phyloP scores from a whole-genome alignment of 1,140 invertebrate genomes.

The Cherax quadricarinatus region DNA sequence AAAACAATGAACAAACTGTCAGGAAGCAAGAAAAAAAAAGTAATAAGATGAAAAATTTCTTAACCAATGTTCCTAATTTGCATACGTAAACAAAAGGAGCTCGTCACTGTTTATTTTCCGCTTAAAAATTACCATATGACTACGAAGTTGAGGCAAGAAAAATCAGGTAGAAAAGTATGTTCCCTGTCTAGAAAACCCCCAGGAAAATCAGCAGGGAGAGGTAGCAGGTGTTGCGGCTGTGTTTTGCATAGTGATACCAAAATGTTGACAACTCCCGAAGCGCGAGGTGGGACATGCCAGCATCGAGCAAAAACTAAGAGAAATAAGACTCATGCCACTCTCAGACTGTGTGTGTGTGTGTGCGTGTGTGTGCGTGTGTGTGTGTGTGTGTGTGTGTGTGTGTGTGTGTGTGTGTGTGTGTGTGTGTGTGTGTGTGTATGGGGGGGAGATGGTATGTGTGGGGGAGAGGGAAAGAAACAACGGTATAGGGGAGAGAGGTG shows the following conservation, averaged over 20 bases:
- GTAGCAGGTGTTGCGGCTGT: slow-evolving; percentile 26
- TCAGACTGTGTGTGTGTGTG: not conserved
- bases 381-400: no score
- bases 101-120: not conserved
- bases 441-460: not conserved
- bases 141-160: not conserved
- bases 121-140: not conserved
- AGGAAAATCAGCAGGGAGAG: not conserved
- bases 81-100: no score
- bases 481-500: no score
- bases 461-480: not conserved
- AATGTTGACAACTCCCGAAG: slow-evolving; percentile 37
- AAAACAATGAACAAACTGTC: no score
- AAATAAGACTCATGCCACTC: slow-evolving; percentile 36
- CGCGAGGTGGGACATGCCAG: slow-evolving; percentile 24
- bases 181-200: not conserved
- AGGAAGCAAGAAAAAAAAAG: no score
- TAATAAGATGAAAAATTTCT: no score
- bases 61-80: no score
- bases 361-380: not conserved
- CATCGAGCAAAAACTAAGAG: slow-evolving; percentile 7
- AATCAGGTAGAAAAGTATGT: not conserved
- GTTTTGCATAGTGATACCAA: slow-evolving; percentile 35
- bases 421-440: no score
- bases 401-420: no score